Base-by-base conservation (phyloP, 2,113 vertebrate genomes). In the Gasterosteus aculeatus region DNA sequence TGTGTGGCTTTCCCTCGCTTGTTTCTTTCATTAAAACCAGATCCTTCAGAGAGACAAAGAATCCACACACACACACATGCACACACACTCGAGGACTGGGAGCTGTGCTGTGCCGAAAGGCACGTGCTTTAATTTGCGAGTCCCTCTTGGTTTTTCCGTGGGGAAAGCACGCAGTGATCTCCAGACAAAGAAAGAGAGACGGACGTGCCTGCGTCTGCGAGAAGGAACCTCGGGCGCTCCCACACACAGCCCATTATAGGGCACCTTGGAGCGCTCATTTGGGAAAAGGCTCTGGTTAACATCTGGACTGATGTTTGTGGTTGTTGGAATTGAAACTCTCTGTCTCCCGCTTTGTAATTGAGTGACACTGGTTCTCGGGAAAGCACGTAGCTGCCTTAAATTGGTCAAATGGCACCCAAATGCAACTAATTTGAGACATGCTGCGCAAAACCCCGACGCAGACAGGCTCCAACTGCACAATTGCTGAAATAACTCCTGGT, bases 21-120 rank as follows among this genome's bases (percentile, higher is more conserved):
- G 54, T 77, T 87, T 87, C 85, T 90, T 91, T 91, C 71, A 91
- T 94, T 92, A 92, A 83, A 89, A 78, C 72, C 72, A 85, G 81
- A 88, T 87, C 77, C 75, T 72, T 75, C 77, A 78, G 47, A 84
- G 72, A 86, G 86, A 91, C 80, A 89, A 79, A 87, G 35, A 90
- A 84, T 49, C 73, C 77, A 77, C 78, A 84, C 69, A 84, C 69
- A 65, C 62, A 26, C 22, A 26, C 22, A 26, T n/a, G n/a, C 22
- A 26, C 22, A 65, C 59, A 58, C 67, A 75, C 69, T 29, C 1
- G 41, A 69, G 76, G 72, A 54, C 2, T 75, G 79, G 66, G 80
- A 81, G 73, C 64, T 84, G 61, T 12, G 51, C 72, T 60, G 59
- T 49, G 81, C 83, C 66, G 12, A 79, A 83, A 89, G 84, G 88